phyloP scores from a whole-genome alignment of 2,888 invertebrate species.

The Mystacides longicornis region DNA sequence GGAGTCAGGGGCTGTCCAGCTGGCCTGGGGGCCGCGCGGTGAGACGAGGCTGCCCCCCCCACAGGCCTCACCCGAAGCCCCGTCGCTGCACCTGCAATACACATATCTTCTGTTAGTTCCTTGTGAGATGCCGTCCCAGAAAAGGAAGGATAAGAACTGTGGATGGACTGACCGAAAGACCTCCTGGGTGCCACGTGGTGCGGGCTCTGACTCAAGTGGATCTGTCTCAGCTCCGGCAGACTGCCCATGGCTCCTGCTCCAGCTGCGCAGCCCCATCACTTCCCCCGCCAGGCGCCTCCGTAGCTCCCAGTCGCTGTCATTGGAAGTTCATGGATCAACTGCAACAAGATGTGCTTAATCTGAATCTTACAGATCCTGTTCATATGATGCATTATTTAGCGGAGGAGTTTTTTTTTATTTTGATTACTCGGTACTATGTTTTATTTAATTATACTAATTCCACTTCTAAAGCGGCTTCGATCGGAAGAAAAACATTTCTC shows the following conservation, averaged over 20 bases:
- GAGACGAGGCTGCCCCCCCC: background rate
- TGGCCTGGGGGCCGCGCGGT: background rate
- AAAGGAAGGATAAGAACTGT: background rate
- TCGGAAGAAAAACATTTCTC: too few relatives aligned
- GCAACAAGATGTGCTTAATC: too few relatives aligned
- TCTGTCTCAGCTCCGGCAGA: slow-evolving; percentile 46
- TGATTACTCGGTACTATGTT: too few relatives aligned
- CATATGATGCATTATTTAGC: too few relatives aligned
- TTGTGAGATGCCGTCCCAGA: background rate
- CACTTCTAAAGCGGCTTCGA: too few relatives aligned
- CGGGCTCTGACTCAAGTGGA: slow-evolving; percentile 42
- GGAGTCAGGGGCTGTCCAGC: slow-evolving; percentile 8
- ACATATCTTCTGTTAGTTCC: background rate
- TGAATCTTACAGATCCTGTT: too few relatives aligned
- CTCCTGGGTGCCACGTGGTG: slow-evolving; percentile 41
- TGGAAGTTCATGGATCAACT: too few relatives aligned
- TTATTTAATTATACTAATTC: too few relatives aligned
- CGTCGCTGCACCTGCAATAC: slow-evolving; percentile 33
- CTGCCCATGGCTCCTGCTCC: slow-evolving; percentile 37
- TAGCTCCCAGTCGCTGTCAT: background rate
- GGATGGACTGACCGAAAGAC: slow-evolving; percentile 20
- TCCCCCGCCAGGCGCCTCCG: background rate
- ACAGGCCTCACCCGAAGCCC: slow-evolving; percentile 54
- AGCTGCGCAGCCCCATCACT: background rate
- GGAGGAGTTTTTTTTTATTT: too few relatives aligned